Percentiles rank a stretch among this genome's conserved stretches.
Evolutionary conservation across 2,113 vertebrate species (phyloP).

Genomic region (Callipepla squamata): DNA sequence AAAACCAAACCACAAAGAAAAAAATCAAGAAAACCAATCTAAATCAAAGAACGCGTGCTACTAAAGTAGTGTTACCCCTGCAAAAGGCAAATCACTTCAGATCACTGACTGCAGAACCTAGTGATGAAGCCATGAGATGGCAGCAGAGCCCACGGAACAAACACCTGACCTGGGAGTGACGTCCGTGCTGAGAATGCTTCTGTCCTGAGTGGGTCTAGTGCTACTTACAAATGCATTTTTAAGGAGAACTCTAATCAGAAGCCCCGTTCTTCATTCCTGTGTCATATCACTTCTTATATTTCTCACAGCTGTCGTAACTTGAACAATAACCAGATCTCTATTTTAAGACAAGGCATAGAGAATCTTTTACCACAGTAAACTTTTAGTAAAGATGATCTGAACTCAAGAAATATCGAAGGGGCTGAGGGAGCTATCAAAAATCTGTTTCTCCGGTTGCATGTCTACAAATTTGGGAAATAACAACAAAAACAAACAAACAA

Average conservation of each 20-base stretch:
- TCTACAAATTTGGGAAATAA: neutral
- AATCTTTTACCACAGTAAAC: neutral
- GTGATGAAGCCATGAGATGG: neutral
- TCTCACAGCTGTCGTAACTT: neutral
- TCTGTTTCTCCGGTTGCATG: neutral
- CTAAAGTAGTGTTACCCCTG: rapidly evolving
- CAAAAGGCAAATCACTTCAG: rapidly evolving
- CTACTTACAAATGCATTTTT: rapidly evolving
- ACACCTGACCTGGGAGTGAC: neutral
- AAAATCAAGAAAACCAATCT: neutral
- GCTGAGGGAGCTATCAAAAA: neutral
- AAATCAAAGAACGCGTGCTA: neutral
- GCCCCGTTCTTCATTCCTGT: rapidly evolving
- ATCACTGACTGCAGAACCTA: neutral
- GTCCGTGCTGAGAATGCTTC: too few relatives aligned
- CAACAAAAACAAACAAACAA: too few relatives aligned
- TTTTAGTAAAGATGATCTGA: neutral
- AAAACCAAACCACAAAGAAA: neutral
- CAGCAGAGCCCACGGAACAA: slow-evolving; percentile 30
- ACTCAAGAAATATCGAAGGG: neutral
- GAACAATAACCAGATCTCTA: neutral
- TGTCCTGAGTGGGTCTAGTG: rapidly evolving
- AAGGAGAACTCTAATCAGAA: neutral
- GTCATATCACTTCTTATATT: rapidly evolving
- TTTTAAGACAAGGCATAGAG: neutral